Evolutionary conservation across 2,888 invertebrate species (phyloP).

Genomic region (Leptinotarsa juncta): DNA sequence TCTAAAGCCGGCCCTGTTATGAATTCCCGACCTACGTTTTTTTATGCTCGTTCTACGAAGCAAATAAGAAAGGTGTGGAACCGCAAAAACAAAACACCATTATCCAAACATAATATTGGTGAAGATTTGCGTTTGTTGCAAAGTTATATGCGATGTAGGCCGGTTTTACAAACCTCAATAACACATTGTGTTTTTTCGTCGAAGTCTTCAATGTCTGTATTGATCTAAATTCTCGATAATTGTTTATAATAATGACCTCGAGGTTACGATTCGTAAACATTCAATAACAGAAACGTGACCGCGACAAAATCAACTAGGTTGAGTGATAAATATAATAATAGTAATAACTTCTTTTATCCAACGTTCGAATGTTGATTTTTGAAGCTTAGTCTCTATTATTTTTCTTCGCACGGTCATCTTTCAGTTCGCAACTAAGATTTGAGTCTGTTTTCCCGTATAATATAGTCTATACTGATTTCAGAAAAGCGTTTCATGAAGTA

Average conservation of each 20-base stretch:
- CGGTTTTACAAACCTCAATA: background rate
- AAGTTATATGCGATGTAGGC: background rate
- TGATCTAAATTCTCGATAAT: background rate
- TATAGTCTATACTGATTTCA: no score
- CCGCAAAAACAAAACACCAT: slow-evolving; percentile 1
- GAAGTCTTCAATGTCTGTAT: background rate
- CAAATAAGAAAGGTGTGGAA: background rate
- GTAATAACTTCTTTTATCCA: no score
- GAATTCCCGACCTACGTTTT: background rate
- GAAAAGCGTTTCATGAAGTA: no score
- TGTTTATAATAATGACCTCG: background rate
- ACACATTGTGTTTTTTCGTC: background rate
- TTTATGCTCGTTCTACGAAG: background rate
- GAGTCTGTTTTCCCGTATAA: no score
- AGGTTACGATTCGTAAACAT: background rate
- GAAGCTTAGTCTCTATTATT: no score
- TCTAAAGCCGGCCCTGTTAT: background rate
- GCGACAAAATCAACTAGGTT: background rate
- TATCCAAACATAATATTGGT: background rate
- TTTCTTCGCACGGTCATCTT: no score
- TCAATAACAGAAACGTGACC: background rate
- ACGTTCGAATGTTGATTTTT: no score
- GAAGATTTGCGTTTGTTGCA: background rate
- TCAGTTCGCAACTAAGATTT: no score
- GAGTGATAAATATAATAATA: background rate